phyloP scores from a whole-genome alignment of 2,113 vertebrate genomes.

The Diphyllodes magnificus region DNA sequence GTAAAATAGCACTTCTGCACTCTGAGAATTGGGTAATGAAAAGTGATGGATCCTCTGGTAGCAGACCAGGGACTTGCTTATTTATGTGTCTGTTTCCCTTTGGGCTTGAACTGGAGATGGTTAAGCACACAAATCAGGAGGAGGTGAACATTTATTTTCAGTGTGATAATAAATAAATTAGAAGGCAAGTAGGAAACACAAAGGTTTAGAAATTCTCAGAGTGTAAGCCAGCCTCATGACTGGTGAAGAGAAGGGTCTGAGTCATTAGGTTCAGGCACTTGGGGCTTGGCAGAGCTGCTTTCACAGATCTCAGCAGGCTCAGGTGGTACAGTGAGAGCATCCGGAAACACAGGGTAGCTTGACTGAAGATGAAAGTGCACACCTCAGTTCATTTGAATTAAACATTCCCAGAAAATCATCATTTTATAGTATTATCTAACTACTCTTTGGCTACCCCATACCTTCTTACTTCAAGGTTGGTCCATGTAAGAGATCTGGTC shows the following conservation, averaged over 20 bases:
- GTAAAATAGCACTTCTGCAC: neutral
- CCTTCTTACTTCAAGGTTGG: neutral
- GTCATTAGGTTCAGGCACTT: neutral
- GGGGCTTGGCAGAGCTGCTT: neutral
- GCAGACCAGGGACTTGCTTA: neutral
- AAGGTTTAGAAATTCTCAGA: neutral
- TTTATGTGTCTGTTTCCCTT: conserved; percentile 16
- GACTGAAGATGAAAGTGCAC: neutral
- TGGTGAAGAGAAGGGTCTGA: neutral
- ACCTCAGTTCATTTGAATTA: neutral
- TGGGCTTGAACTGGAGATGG: conserved; percentile 9
- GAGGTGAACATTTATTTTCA: conserved; percentile 7
- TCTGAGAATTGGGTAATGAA: neutral
- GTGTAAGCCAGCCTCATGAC: neutral
- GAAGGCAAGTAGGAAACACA: neutral
- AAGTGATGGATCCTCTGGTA: neutral
- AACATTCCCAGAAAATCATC: neutral
- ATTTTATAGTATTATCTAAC: neutral
- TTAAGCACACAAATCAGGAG: neutral
- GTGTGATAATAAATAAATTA: conserved; percentile 17
- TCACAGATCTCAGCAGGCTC: neutral
- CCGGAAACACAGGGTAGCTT: neutral
- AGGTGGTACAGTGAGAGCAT: neutral
- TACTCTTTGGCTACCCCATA: neutral
- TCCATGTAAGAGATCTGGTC: neutral